phyloP scores from a whole-genome alignment of 2,797 vertebrate species.

The Poecilia picta region DNA sequence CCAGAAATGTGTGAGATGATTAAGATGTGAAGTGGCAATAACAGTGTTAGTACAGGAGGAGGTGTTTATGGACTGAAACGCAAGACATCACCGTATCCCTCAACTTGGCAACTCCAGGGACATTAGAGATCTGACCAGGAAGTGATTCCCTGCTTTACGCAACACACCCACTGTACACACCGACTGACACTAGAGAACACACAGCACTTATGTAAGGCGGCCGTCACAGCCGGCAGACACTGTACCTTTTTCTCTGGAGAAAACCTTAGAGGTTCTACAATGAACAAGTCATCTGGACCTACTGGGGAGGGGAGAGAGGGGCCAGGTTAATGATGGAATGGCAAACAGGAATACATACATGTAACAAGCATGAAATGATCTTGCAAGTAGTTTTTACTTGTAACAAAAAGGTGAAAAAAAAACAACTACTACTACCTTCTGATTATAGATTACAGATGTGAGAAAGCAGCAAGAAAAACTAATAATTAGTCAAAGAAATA shows the following conservation, averaged over 20 bases:
- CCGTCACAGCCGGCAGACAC: conserved; percentile 69
- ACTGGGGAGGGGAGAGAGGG: conserved; percentile 86
- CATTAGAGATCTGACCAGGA: conserved; percentile 26
- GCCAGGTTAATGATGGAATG: conserved; percentile 81
- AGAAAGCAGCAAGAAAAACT: conserved; percentile 4
- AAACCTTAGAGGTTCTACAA: conserved; percentile 99
- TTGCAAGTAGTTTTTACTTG: conserved; percentile 78
- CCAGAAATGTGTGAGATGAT: background rate
- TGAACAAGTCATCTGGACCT: conserved; percentile 97
- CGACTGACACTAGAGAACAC: conserved; percentile 57
- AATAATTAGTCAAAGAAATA: background rate
- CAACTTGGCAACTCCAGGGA: conserved; percentile 16
- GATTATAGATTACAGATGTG: background rate
- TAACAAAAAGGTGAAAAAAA: background rate
- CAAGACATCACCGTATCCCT: conserved; percentile 26
- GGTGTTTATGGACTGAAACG: conserved; percentile 30
- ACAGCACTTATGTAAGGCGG: conserved; percentile 56
- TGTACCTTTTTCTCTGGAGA: conserved; percentile 99
- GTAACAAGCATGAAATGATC: conserved; percentile 78
- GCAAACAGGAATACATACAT: conserved; percentile 79
- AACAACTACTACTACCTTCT: background rate
- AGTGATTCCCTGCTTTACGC: conserved; percentile 24
- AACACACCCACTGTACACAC: conserved; percentile 34
- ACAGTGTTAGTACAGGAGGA: conserved; percentile 42
- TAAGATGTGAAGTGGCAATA: background rate